Base-by-base conservation (phyloP, 2,888 invertebrate genomes). In the Mechanitis mazaeus region DNA sequence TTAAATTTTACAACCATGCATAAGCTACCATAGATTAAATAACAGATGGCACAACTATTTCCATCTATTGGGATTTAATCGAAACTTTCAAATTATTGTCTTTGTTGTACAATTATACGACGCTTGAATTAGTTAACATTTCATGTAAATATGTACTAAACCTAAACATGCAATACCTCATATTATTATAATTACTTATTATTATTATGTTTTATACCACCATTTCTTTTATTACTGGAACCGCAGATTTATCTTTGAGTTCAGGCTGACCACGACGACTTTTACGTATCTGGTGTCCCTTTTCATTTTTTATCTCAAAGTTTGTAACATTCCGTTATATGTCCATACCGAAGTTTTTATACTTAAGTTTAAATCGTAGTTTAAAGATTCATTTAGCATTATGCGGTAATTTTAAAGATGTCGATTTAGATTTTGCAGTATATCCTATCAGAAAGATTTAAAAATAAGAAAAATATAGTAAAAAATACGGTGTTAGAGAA, bases 1-100 rank as follows among this genome's bases (percentile, higher is more conserved):
- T 87, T 85, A 87, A 86, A 89, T 87, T 87, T 87, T 85, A 87
- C 84, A 79, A 76, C 70, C 70, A 64, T 68, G 72, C 83, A 85
- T 87, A 83, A 84, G 82, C 84, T 78, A 75, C 53, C 63, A 56
- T 42, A 46, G 69, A 75, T 67, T 72, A 71, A 74, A 54, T 68
- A 71, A 56, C 46, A 55, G 35, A 50, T 50, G 46, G 20, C 38
- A 55, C 55, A 55, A 50, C 7, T 50, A 7, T 31, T 9, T 31
- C 31, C 28, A 4, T 7, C 28, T 50, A 7, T 50, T 28, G 47
- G 47, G 7, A 20, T 12, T 47, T 7, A 31, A 28, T 31, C 0
- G 9, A 31, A 28, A 50, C 9, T 11, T 5, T 31, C 2, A 20
- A 20, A 20, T 20, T 20, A 20, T 20, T 20, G 0, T 20, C 20